Percentiles rank a stretch among this genome's conserved stretches.
Evolutionary conservation across 2,797 vertebrate species (phyloP).

Genomic region (Anabas testudineus): DNA sequence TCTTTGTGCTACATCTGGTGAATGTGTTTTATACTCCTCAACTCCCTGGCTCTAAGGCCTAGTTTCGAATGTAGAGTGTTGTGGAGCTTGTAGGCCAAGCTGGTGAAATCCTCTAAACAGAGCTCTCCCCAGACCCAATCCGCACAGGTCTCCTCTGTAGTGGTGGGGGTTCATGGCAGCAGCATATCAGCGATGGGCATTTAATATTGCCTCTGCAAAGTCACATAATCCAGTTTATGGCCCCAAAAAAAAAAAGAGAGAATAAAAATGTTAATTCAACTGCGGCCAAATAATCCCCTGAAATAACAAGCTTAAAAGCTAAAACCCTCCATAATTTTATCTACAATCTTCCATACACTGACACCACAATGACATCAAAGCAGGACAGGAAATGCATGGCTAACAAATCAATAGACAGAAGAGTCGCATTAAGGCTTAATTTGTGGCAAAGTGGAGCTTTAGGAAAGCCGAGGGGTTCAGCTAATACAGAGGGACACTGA

Average conservation of each 20-base stretch:
- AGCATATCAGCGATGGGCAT: constrained; percentile 79
- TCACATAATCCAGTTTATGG: constrained; percentile 85
- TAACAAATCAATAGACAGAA: constrained; percentile 85
- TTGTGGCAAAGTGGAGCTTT: constrained; percentile 79
- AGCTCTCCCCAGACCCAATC: constrained; percentile 66
- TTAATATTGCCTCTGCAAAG: constrained; percentile 77
- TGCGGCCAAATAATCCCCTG: constrained; percentile 82
- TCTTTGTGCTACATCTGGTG: constrained; percentile 67
- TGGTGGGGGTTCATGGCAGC: constrained; percentile 67
- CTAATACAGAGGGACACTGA: constrained; percentile 62
- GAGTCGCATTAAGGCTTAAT: constrained; percentile 83
- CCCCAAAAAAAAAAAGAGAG: constrained; percentile 78
- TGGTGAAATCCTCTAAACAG: constrained; percentile 72
- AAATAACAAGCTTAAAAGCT: constrained; percentile 89
- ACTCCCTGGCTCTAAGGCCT: constrained; percentile 42
- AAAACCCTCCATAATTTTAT: constrained; percentile 87
- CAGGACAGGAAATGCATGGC: constrained; percentile 81
- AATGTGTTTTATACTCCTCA: constrained; percentile 57
- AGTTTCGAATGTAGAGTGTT: constrained; percentile 47
- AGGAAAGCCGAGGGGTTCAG: constrained; percentile 73
- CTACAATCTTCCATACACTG: constrained; percentile 85
- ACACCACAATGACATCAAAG: constrained; percentile 88
- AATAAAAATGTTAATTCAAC: constrained; percentile 87
- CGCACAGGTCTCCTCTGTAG: constrained; percentile 50
- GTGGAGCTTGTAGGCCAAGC: constrained; percentile 57